A percentile compares a stretch with the other conserved stretches of the same genome.
Conservation (phyloP, 2,888 invertebrate genomes). For the Megastigmus dorsalis region DNA sequence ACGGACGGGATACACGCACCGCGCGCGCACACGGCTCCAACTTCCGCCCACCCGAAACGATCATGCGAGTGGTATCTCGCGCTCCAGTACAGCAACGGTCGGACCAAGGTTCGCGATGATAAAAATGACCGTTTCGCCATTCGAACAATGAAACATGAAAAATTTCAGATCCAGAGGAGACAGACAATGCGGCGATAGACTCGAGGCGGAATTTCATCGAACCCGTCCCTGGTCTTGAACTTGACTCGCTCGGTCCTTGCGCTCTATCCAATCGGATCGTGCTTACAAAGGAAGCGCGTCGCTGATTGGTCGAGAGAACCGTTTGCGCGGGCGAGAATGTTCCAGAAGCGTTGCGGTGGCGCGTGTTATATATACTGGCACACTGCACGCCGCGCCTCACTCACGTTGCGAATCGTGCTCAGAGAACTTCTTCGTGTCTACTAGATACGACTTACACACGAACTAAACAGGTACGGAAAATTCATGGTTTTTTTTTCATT, state of each 20-base stretch:
- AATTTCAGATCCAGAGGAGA: too few species aligned
- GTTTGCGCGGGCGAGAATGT: constrained; percentile 34
- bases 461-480: too few species aligned
- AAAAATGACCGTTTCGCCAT: neutral
- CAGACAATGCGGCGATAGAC: too few species aligned
- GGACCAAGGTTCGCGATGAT: neutral
- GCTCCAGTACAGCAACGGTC: too few species aligned
- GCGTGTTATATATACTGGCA: constrained; percentile 63
- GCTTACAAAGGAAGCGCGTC: neutral
- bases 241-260: constrained; percentile 29
- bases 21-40: neutral
- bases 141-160: too few species aligned
- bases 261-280: neutral
- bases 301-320: neutral
- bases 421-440: constrained; percentile 66
- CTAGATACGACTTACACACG: constrained; percentile 37
- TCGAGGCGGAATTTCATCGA: neutral
- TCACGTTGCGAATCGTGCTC: constrained; percentile 73
- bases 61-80: neutral
- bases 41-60: constrained; percentile 12
- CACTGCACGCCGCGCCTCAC: constrained; percentile 60
- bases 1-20: too few species aligned
- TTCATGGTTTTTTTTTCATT: too few species aligned
- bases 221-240: neutral
- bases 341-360: constrained; percentile 58